Evolutionary conservation across 2,888 invertebrate genomes (phyloP), one percentile per base, ranked within the genome.

Genomic region (Platycheirus albimanus): DNA sequence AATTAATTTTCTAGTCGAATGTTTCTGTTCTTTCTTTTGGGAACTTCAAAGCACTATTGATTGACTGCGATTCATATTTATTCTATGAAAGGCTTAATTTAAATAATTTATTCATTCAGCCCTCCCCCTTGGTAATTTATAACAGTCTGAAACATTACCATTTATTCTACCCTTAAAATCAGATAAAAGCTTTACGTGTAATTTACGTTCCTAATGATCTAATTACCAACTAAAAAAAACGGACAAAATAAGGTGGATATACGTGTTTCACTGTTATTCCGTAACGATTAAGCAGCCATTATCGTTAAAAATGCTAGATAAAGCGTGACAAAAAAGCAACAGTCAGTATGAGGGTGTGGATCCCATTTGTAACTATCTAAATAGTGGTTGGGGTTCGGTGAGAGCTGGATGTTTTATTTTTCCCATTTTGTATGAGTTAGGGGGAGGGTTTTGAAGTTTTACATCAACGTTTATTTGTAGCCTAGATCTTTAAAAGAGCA

Each of bases 261-360:
- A 45, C 10, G 36, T 43, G 51, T 71, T 33, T 38, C 45, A 52
- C 10, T 51, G 33, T 7, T 56, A 41, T 61, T 70, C 36, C 20
- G 52, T 41, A 52, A 49, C 75, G 70, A 66, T 81, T 71, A 76
- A 76, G 66, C 45, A 61, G 45, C 52, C 69, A 72, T 81, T 76
- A 81, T 76, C 70, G 58, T 80, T 66, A 67, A 71, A 66, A 54
- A 28, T 38, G 24, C 17, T 33, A 45, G 79, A 80, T 80, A 80
- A 58, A 43, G 72, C n/a, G 2, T 19, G 19, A 38, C 5, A 11
- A 13, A 30, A 52, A 43, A 66, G 33, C 47, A 47, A 47, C 38
- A 51, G 36, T 49, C 24, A 11, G 17, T n/a, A 41, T 7, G n/a
- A 17, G 36, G 19, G 24, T 36, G 20, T 24, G 13, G 13, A 19